Base-by-base conservation (phyloP, 35 echinoderm and acorn worm genomes). In the Amphiura filiformis region DNA sequence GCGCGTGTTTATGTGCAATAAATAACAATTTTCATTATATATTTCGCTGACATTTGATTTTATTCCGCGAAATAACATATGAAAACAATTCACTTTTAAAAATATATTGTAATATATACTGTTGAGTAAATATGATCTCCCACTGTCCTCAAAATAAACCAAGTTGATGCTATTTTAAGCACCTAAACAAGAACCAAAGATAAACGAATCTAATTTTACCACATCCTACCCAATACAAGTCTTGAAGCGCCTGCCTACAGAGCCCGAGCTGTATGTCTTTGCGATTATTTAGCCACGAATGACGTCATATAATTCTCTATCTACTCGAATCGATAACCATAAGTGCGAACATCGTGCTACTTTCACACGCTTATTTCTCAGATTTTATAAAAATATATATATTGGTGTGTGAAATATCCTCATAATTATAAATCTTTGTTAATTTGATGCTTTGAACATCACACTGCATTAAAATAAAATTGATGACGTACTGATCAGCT, bases 91-190 rank as follows among this genome's bases (percentile, higher is more conserved):
- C n/a, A n/a, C n/a, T n/a, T n/a, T n/a, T n/a, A n/a, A n/a, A n/a
- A n/a, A n/a, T n/a, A n/a, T n/a, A n/a, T n/a, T n/a, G n/a, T 47
- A 47, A 4, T 47, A 17, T 9, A 47, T 70, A n/a, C 61, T 70
- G 7, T 70, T 70, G 61, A n/a, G 61, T n/a, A 70, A 70, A 70
- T 23, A 70, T 30, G 61, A 70, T 11, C 61, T 70, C 28, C 17
- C 15, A 70, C 17, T 70, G 61, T 70, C 61, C 61, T n/a, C 61
- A 70, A 70, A 70, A 70, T 70, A 70, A 70, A 70, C 61, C 61
- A 70, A 26, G 61, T 70, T 3, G 15, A 15, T 26, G 7, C 61
- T 70, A 70, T 70, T 70, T 70, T 70, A 15, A 70, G 61, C 61
- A 70, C 61, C 61, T 23, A 70, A 70, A 70, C 28, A 70, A 70